Conservation (phyloP, 2,797 vertebrate species). For the Myotis myotis region DNA sequence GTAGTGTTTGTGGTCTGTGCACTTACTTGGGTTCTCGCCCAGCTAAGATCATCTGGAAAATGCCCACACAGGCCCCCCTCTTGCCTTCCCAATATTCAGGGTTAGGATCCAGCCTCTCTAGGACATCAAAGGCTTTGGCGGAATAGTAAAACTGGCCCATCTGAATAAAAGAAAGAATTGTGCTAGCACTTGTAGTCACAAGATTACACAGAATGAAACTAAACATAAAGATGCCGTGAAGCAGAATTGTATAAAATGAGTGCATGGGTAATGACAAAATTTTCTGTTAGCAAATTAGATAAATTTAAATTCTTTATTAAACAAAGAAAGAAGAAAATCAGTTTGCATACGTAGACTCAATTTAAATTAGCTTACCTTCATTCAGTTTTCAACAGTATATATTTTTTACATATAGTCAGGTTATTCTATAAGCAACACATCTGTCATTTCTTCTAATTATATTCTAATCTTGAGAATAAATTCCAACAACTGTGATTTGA, state of each 20-base stretch:
- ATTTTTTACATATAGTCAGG: neutral
- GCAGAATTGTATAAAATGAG: neutral
- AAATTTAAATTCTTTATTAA: neutral
- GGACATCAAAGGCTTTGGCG: slow-evolving; percentile 95
- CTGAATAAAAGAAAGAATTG: slow-evolving; percentile 84
- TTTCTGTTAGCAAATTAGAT: neutral
- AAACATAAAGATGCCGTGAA: neutral
- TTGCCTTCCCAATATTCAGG: slow-evolving; percentile 98
- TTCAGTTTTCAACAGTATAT: slow-evolving; percentile 6
- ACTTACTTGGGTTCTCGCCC: slow-evolving; percentile 94
- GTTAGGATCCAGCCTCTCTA: slow-evolving; percentile 94
- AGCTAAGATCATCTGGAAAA: slow-evolving; percentile 97
- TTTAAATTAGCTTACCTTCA: neutral
- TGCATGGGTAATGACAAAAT: neutral
- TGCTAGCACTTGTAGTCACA: neutral
- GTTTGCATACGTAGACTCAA: neutral
- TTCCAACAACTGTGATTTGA: neutral
- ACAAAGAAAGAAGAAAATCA: neutral
- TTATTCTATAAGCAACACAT: neutral
- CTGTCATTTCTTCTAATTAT: slow-evolving; percentile 5
- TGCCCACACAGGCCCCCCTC: slow-evolving; percentile 95
- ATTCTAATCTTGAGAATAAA: neutral
- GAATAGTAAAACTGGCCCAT: slow-evolving; percentile 98
- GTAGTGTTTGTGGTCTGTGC: neutral
- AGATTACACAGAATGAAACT: slow-evolving; percentile 27